Conservation (phyloP, 2,113 vertebrate species). For the Xenopus tropicalis region UCB_Xtro_10.0 CM004451.2:87537501-87538000, state of each 20-base stretch:
- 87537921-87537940: constrained; percentile 5
- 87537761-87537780: constrained; percentile 5
- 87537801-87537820: constrained; percentile 23
- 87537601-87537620: constrained; percentile 13
- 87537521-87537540: no score
- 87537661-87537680: background rate
- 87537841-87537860: constrained; percentile 9
- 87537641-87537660: constrained; percentile 5
- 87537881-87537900: constrained; percentile 28
- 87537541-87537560: no score
- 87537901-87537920: constrained; percentile 18
- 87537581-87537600: background rate
- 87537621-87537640: constrained; percentile 35
- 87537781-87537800: constrained; percentile 21
- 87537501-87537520: no score
- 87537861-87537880: constrained; percentile 35
- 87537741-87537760: constrained; percentile 12
- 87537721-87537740: constrained; percentile 25
- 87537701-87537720: background rate
- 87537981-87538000: background rate
- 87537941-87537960: background rate
- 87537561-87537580: constrained; percentile 27
- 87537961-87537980: background rate
- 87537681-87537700: background rate
- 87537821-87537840: constrained; percentile 29